phyloP scores from a whole-genome alignment of 2,797 vertebrate species.

The Pogonophryne albipinna region DNA sequence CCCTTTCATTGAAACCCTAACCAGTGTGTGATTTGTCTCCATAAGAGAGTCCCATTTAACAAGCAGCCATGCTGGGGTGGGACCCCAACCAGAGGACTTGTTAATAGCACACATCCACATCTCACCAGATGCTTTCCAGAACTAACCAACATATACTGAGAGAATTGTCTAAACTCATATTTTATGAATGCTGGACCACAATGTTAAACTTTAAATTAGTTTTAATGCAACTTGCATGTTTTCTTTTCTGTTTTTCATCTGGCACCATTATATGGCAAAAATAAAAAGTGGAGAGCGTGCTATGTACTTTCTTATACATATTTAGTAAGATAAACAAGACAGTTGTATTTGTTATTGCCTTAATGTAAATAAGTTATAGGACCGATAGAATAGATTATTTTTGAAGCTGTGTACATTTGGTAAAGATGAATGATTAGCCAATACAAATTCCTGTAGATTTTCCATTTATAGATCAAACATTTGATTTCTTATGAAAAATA shows the following conservation, averaged over 20 bases:
- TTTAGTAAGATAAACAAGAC: conserved; percentile 12
- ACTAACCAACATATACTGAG: conserved; percentile 73
- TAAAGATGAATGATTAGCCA: background rate
- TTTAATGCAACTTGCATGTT: conserved; percentile 53
- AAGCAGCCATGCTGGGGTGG: conserved; percentile 84
- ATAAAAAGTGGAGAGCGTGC: conserved; percentile 23
- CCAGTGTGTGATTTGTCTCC: conserved; percentile 82
- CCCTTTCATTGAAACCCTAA: conserved; percentile 82
- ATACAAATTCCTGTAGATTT: background rate
- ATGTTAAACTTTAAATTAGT: conserved; percentile 53
- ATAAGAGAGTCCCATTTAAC: conserved; percentile 85
- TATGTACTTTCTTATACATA: conserved; percentile 15
- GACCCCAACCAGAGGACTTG: conserved; percentile 80
- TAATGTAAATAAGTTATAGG: conserved; percentile 16
- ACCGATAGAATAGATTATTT: background rate
- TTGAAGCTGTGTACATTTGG: background rate
- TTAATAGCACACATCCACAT: conserved; percentile 85
- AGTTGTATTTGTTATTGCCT: background rate
- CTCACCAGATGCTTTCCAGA: conserved; percentile 82
- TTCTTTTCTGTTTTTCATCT: conserved; percentile 1
- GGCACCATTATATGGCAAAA: conserved; percentile 6
- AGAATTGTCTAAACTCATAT: conserved; percentile 75
- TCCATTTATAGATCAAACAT: background rate
- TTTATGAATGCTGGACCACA: conserved; percentile 56
- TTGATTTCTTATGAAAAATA: background rate